phyloP scores from a whole-genome alignment of 2,113 vertebrate genomes.

The Albula goreensis region DNA sequence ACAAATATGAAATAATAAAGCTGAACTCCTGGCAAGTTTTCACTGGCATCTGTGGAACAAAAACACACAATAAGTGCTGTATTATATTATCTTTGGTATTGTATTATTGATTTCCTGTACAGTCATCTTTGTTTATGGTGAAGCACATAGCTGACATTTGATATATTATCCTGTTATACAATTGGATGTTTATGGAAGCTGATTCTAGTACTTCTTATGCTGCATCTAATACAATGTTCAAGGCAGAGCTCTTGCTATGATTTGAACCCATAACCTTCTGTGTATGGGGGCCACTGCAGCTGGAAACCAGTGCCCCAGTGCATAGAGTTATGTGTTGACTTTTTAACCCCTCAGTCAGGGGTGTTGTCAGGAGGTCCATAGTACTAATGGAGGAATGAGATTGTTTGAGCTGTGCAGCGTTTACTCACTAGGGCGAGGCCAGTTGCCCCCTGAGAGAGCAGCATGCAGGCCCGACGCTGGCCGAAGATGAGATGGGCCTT shows the following conservation, averaged over 20 bases:
- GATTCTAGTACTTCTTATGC: neutral
- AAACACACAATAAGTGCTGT: neutral
- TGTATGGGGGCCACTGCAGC: too few relatives aligned
- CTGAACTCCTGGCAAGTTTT: neutral
- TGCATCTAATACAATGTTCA: neutral
- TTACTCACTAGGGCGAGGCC: neutral
- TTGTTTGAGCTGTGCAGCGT: neutral
- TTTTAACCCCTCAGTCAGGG: too few relatives aligned
- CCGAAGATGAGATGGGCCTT: neutral
- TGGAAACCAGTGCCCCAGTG: too few relatives aligned
- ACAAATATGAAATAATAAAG: too few relatives aligned
- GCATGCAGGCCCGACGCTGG: neutral
- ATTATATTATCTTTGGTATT: neutral
- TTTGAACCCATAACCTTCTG: neutral
- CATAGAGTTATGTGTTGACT: too few relatives aligned
- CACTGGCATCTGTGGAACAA: neutral
- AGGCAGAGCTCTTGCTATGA: neutral
- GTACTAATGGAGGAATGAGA: neutral
- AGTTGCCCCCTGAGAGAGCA: neutral
- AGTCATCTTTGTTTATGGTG: neutral
- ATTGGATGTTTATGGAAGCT: neutral
- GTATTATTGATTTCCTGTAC: neutral
- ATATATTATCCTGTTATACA: neutral
- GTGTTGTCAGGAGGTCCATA: too few relatives aligned
- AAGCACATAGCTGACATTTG: neutral